These are phyloP conservation scores for Leptosomus discolor DNA, from an alignment of 2,113 vertebrate genomes.

Conservation along the genomic window DNA sequence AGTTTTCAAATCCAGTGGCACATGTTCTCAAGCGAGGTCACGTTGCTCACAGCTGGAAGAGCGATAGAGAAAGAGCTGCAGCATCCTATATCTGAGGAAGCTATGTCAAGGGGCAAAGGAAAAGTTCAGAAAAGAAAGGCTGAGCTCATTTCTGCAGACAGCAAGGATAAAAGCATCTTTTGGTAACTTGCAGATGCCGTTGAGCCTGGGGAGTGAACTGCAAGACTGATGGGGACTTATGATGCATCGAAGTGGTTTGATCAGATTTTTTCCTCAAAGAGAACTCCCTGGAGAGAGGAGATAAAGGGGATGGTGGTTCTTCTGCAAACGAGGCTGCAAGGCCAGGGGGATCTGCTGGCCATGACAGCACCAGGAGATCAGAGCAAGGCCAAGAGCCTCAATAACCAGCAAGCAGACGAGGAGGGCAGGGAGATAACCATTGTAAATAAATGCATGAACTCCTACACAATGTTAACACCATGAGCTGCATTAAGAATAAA, in stretches of 20 bases:
- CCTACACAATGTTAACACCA: not conserved
- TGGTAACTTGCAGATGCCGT: not conserved
- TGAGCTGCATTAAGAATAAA: not conserved
- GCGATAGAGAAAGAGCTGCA: not conserved
- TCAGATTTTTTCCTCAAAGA: not conserved
- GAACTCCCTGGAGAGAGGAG: not conserved
- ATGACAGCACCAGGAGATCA: rapidly evolving
- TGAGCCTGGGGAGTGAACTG: not conserved
- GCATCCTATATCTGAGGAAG: not conserved
- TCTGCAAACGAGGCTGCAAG: not conserved
- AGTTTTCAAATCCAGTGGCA: not conserved
- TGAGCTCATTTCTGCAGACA: not conserved
- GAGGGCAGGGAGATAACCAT: not conserved
- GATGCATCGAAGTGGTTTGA: not conserved
- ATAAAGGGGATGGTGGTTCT: not conserved
- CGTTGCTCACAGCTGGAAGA: not conserved
- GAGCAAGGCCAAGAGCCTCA: not conserved
- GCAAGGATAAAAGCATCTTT: not conserved
- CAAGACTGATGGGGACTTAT: not conserved
- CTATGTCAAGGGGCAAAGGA: not conserved
- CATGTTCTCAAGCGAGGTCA: not conserved
- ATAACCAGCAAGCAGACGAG: not conserved
- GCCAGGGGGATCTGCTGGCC: not conserved
- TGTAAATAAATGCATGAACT: not conserved
- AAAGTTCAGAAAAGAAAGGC: not conserved